Evolutionary conservation across 2,113 vertebrate genomes (phyloP).

Genomic region (Uropsilus gracilis): DNA sequence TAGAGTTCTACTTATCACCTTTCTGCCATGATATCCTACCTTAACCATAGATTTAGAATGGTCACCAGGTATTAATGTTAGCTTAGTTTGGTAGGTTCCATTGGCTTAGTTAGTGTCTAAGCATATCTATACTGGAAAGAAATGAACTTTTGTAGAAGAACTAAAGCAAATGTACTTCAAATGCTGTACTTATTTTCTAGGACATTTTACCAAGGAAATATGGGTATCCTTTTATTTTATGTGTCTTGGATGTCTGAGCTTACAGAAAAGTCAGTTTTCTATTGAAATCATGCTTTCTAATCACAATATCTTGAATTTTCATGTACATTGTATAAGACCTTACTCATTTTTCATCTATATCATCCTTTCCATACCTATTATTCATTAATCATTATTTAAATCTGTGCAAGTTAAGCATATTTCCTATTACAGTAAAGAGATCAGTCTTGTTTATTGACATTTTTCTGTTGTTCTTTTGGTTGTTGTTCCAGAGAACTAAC

Average conservation of each 20-base stretch:
- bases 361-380: not conserved
- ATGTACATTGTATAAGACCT: not conserved
- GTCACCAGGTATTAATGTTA: not conserved
- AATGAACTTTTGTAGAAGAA: not conserved
- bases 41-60: not conserved
- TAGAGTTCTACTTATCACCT: not conserved
- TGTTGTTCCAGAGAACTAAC: not conserved
- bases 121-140: not conserved
- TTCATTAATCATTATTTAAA: not conserved
- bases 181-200: not conserved
- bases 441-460: not conserved
- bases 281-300: not conserved
- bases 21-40: not conserved
- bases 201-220: not conserved
- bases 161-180: not conserved
- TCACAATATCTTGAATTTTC: not conserved
- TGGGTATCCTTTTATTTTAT: not conserved
- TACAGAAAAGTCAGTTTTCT: not conserved
- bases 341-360: not conserved
- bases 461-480: not conserved
- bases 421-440: not conserved
- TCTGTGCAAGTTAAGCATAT: not conserved
- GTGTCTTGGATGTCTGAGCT: not conserved
- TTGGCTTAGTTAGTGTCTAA: not conserved
- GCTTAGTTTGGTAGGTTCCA: not conserved